A percentile compares a stretch with the other conserved stretches of the same genome.
These are phyloP conservation scores for Phyllostomus discolor DNA, from an alignment of 2,113 vertebrate genomes.

Conservation along the genomic window DNA sequence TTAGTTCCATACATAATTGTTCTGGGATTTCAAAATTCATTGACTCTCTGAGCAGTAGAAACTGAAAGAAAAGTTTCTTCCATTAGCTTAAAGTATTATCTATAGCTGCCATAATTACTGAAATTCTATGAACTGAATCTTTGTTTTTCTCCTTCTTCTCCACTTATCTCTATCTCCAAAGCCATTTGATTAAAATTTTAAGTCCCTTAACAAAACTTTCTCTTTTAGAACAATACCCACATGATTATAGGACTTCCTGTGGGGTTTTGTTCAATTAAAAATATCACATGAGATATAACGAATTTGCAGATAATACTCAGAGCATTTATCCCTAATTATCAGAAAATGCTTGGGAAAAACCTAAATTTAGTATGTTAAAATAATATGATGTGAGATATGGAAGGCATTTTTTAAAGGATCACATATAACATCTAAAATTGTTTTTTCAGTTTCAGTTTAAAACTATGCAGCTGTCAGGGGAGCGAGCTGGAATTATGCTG, in stretches of 20 bases:
- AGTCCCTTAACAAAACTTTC: neutral
- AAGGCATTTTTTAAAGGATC: neutral
- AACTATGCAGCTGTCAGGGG: neutral
- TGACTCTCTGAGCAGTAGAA: neutral
- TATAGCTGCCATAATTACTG: neutral
- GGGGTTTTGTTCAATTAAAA: slow-evolving; percentile 24
- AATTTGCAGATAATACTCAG: neutral
- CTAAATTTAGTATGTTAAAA: neutral
- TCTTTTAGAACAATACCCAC: neutral
- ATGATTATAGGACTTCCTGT: neutral
- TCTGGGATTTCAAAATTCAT: neutral
- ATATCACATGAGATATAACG: neutral
- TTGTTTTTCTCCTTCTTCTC: neutral
- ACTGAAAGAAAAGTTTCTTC: neutral
- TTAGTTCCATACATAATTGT: neutral
- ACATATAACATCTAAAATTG: neutral
- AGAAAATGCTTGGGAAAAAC: neutral
- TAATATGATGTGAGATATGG: neutral
- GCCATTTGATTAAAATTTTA: slow-evolving; percentile 23
- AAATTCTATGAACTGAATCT: slow-evolving; percentile 11
- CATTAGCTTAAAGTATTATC: neutral
- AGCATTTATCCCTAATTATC: neutral
- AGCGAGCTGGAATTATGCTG: neutral
- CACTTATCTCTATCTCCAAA: neutral
- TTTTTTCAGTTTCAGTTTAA: neutral